These are phyloP conservation scores for Pantala flavescens DNA, from an alignment of 1,140 invertebrate genomes.

Conservation along the genomic window DNA sequence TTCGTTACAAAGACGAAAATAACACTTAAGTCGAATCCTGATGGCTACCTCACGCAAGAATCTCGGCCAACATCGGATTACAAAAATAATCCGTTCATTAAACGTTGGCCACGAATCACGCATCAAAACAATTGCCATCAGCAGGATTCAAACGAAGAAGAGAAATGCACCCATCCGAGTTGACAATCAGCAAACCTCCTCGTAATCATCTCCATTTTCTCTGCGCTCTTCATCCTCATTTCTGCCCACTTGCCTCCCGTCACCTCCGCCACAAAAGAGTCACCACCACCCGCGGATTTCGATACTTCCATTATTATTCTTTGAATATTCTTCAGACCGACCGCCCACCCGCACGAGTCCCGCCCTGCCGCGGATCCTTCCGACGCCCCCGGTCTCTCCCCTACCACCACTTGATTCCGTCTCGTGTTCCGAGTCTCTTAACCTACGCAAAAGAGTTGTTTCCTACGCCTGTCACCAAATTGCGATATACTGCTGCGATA, in stretches of 20 bases:
- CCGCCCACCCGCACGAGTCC: neutral
- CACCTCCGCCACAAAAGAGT: neutral
- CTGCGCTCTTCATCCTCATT: no score
- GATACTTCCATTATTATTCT: slow-evolving; percentile 2
- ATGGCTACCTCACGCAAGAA: no score
- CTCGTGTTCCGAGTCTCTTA: neutral
- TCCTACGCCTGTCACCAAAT: slow-evolving; percentile 4
- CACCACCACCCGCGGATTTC: neutral
- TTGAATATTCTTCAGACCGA: neutral
- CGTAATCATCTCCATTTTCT: no score
- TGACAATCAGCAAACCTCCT: no score
- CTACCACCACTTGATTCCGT: neutral
- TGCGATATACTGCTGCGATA: neutral
- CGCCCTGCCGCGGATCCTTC: neutral
- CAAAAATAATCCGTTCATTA: no score
- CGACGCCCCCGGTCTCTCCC: neutral
- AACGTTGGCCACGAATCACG: no score
- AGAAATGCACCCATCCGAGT: no score
- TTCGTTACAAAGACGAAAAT: no score
- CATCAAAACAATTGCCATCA: no score
- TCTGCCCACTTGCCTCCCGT: neutral
- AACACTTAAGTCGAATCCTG: no score
- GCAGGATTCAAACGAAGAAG: no score
- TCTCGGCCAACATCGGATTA: no score
- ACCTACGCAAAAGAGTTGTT: neutral